Base-by-base conservation (phyloP, 53 echinoderm and acorn worm genomes). In the Mesocentrotus franciscanus region DNA sequence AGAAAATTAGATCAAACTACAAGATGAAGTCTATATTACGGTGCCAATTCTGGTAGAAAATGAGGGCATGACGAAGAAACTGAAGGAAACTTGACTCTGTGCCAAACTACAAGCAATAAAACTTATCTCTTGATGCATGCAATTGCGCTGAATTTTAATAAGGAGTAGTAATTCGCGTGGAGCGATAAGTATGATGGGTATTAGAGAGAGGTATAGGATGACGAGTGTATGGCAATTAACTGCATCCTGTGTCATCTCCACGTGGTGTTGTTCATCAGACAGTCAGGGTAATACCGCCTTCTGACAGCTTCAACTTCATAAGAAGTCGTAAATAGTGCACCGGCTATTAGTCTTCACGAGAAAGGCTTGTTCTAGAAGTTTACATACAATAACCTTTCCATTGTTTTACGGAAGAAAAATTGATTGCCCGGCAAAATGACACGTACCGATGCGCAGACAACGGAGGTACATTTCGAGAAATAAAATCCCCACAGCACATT, bases 171-270 rank as follows among this genome's bases (percentile, higher is more conserved):
- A 78, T 78, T 78, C 78, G 34, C 34, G 34, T 78, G 78, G 42
- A 17, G 81, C 20, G 36, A 81, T 81, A 36, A 42, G 81, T 20
- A 33, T 33, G 36, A 42, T 18, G 20, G 81, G 22, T 81, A 42
- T 39, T 81, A 36, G 81, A 81, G 81, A 81, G 42, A 22, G 81
- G 39, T 72, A n/a, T 36, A 18, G 81, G 81, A 81, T 81, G 81
- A 90, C 36, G 90, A 90, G 30, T 55, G 87, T 90, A 61, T 15
- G 60, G 33, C 90, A 90, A 90, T 90, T 90, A 90, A 90, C 90
- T 58, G 36, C 60, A 90, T 90, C 90, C 90, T 90, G 90, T 61
- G 27, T 90, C 90, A 58, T 30, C n/a, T n/a, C 33, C 90, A 61
- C 33, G 90, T 8, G 59, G 90, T 61, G 90, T 18, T 59, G 90